These are phyloP conservation scores for Seladonia tumulorum DNA, from an alignment of 2,888 invertebrate species.

Conservation along the genomic window DNA sequence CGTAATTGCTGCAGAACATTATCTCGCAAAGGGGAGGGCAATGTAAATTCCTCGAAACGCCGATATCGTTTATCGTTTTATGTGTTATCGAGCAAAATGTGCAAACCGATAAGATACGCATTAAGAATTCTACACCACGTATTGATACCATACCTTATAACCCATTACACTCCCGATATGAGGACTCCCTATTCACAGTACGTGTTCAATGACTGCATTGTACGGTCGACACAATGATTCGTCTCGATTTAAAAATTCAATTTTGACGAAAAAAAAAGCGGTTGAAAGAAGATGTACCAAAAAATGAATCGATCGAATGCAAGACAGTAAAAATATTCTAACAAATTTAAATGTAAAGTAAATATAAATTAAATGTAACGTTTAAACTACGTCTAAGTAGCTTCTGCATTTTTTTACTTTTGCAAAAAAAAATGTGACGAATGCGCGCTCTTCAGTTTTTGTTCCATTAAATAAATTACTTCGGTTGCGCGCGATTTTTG, in stretches of 20 bases:
- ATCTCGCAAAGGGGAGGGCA: background rate
- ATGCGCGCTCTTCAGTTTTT: background rate
- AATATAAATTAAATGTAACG: background rate
- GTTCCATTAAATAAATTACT: background rate
- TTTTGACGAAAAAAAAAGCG: background rate
- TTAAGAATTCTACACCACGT: constrained; percentile 4
- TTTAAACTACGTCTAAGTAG: background rate
- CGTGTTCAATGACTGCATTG: background rate
- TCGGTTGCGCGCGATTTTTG: background rate
- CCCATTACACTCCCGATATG: background rate
- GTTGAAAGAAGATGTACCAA: background rate
- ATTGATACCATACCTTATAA: background rate
- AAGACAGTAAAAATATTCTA: too few relatives aligned
- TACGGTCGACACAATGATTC: background rate
- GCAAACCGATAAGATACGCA: constrained; percentile 8
- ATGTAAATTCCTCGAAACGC: constrained; percentile 5
- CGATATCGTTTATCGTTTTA: constrained; percentile 6
- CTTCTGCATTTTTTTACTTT: background rate
- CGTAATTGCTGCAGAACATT: constrained; percentile 6
- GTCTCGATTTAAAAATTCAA: background rate
- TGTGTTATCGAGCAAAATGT: background rate
- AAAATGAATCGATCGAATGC: background rate
- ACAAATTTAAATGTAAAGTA: background rate
- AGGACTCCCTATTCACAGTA: background rate
- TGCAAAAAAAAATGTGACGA: background rate